A percentile compares a stretch with the other conserved stretches of the same genome.
Conservation (phyloP, 2,797 vertebrate species). For the Taenioides sp. region DNA sequence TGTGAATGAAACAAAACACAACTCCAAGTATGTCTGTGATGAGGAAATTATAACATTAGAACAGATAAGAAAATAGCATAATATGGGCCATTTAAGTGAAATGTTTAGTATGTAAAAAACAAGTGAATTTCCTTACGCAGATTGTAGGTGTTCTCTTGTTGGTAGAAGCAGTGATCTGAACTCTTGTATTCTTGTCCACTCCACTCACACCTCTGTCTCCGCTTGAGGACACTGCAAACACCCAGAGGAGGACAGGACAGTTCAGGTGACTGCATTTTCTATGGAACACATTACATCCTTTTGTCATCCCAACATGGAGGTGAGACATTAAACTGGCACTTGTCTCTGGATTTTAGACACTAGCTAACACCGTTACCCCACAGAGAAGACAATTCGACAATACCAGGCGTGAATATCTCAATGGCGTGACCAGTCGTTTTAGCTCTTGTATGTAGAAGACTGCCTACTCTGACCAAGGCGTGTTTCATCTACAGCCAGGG, state of each 20-base stretch:
- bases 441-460: constrained; percentile 39
- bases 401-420: constrained; percentile 35
- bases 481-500: constrained; percentile 72
- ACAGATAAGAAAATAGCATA: too few species aligned
- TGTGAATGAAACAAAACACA: too few species aligned
- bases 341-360: constrained; percentile 8
- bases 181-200: constrained; percentile 26
- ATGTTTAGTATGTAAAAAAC: not conserved
- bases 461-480: constrained; percentile 52
- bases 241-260: constrained; percentile 3
- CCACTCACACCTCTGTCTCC: constrained; percentile 38
- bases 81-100: too few species aligned
- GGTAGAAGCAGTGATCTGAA: constrained; percentile 30
- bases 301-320: constrained; percentile 3
- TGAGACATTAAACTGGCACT: constrained; percentile 16
- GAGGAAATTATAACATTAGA: too few species aligned
- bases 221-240: constrained; percentile 42
- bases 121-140: not conserved
- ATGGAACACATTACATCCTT: constrained; percentile 15
- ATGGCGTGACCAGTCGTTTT: constrained; percentile 36
- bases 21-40: too few species aligned
- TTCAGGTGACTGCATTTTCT: constrained; percentile 2
- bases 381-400: constrained; percentile 34
- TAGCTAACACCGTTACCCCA: constrained; percentile 11
- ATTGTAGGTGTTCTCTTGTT: constrained; percentile 8